Conservation (phyloP, 92 coral and sea anemone species). For the Actinernus sp. region DNA sequence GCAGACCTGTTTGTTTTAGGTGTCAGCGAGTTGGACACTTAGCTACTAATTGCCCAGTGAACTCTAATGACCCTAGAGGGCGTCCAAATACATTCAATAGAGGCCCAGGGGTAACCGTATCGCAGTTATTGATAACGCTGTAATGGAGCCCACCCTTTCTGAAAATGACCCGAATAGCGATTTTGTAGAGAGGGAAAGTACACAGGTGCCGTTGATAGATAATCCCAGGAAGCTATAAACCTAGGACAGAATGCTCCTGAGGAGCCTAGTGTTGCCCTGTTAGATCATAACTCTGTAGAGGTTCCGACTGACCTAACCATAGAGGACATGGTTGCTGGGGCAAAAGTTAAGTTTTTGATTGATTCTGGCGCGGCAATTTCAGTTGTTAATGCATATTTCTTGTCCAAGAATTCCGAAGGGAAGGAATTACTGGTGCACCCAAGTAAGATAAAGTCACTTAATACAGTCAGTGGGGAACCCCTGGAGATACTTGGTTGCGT, state of each 20-base stretch:
- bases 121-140: neutral
- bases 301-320: slow-evolving; percentile 6
- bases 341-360: slow-evolving; percentile 1
- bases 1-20: neutral
- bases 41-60: neutral
- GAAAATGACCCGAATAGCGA: no score
- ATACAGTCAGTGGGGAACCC: slow-evolving; percentile 60
- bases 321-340: slow-evolving; percentile 5
- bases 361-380: slow-evolving; percentile 59
- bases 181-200: no score
- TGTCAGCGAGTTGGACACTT: neutral
- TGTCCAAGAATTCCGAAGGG: neutral
- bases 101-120: neutral
- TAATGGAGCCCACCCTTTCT: no score
- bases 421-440: slow-evolving; percentile 1
- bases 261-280: neutral
- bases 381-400: slow-evolving; percentile 7
- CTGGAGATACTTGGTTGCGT: slow-evolving; percentile 16
- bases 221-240: no score
- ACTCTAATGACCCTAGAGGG: neutral
- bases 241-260: no score
- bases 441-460: neutral
- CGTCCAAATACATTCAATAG: neutral
- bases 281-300: neutral
- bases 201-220: no score